Evolutionary conservation across 2,113 vertebrate genomes (phyloP), one percentile per base, ranked within the genome.

Genomic region (Leiothrix lutea): DNA sequence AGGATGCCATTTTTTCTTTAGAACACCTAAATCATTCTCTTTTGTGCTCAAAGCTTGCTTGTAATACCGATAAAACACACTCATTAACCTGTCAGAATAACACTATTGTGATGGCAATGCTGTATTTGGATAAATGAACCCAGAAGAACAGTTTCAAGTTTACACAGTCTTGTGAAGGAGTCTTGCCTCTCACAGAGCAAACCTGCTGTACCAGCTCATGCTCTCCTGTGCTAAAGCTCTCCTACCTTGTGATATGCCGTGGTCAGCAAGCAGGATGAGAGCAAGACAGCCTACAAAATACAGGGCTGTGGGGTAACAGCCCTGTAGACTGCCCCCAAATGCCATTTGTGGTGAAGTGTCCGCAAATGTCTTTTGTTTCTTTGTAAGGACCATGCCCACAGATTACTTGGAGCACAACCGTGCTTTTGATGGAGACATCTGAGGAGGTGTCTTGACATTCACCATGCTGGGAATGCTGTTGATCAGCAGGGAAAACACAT

Each of bases 211-310:
- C 35, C 28, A 42, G 45, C 18, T 36, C 8, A 1, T 0, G 2
- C 5, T 70, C 3, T 70, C 19, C 45, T 26, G 2, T 31, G 42
- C 29, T 57, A 8, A 62, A 25, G 19, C 29, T 50, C 42, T 82
- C 26, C 26, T 31, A 1, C 11, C 24, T 25, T 0, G 0, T 48
- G 20, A 44, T 62, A 22, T 13, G 15, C 15, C 2, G 1, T 14
- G 11, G 33, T n/a, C 50, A 77, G 35, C 38, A 28, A 44, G 45
- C 31, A 60, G 33, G 44, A 38, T 10, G 29, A 64, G 36, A 35
- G 20, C n/a, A 56, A 35, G 15, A 31, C 38, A 61, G 45, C 54
- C 40, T 72, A 2, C 35, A 75, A 28, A 82, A 61, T 4, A 23
- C 36, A 38, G 15, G 5, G 31, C 15, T 66, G 23, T 61, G 26